phyloP scores from a whole-genome alignment of 2,797 vertebrate genomes.

The Myripristis murdjan region DNA sequence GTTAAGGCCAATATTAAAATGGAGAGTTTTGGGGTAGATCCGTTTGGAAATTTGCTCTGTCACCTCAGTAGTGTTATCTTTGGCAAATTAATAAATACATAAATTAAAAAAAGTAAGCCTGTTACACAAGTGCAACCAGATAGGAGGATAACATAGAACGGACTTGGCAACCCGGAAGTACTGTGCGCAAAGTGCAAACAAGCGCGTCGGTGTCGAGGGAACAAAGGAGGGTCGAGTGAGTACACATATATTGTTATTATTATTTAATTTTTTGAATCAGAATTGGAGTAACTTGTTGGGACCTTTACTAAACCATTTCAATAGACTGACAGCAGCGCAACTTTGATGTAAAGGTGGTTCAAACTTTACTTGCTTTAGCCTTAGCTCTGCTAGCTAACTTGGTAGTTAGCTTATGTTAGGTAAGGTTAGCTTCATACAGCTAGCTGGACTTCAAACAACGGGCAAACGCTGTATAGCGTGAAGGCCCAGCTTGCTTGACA shows the following conservation, averaged over 20 bases:
- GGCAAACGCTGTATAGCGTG: neutral
- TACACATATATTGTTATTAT: neutral
- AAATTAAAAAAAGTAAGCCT: no score
- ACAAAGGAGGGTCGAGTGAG: conserved; percentile 63
- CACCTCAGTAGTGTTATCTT: no score
- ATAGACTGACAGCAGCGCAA: neutral
- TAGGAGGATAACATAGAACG: neutral
- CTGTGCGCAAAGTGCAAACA: conserved; percentile 37
- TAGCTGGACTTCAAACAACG: neutral
- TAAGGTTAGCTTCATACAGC: neutral
- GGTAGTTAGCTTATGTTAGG: rapidly evolving
- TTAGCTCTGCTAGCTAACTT: rapidly evolving
- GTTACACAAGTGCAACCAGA: neutral
- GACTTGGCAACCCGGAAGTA: neutral
- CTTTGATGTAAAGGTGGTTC: rapidly evolving
- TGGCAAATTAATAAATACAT: no score
- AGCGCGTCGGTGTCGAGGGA: conserved; percentile 39
- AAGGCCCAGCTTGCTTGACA: rapidly evolving
- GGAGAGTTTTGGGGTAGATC: no score
- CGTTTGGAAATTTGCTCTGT: no score
- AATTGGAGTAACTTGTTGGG: no score
- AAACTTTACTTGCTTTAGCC: rapidly evolving
- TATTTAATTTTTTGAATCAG: neutral
- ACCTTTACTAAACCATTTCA: neutral
- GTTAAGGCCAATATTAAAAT: no score